Base-by-base conservation (phyloP, 2,888 invertebrate species). In the Eurytoma californica region DNA sequence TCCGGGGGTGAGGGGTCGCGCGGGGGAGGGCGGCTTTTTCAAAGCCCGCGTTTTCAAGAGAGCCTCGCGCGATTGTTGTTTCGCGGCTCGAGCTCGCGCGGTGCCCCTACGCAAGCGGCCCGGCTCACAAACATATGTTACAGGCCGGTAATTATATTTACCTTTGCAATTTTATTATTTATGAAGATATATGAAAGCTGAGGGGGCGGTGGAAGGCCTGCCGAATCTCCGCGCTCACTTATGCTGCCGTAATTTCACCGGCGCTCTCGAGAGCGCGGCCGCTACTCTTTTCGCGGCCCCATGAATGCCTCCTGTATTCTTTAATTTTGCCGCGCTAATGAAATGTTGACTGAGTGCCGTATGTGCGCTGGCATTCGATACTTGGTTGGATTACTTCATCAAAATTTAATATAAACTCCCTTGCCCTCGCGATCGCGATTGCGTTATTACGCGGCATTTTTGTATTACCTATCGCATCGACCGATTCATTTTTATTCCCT, bases 91-190 rank as follows among this genome's bases (percentile, higher is more conserved):
- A 12, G 51, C 30, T 4, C n/a, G 3, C 65, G 24, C 30, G 2
- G 51, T 24, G 65, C n/a, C 30, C 30, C 30, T 4, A 30, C 30
- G 30, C 30, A 30, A 30, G 39, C 39, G 39, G 7, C 9, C 39
- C 39, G 39, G 39, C 39, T 39, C 84, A 85, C 87, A 88, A 87
- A 87, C 87, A 86, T 84, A 83, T 86, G 73, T 53, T 67, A 18
- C 75, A 75, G 83, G 80, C 78, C 83, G 86, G 86, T 90, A 90
- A 90, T 90, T 90, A 90, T 90, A 90, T 90, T 90, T 89, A 88
- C 89, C 87, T 87, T 87, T 83, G 84, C 84, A 83, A 82, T 86
- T 90, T 88, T 88, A 90, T 90, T 90, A 90, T 90, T 89, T 86
- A 90, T 85, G 83, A 74, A 58, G 20, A 58, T 57, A 61, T 68